Conservation (phyloP, 1,140 invertebrate genomes). For the Pseudomyrmex gracilis region DNA sequence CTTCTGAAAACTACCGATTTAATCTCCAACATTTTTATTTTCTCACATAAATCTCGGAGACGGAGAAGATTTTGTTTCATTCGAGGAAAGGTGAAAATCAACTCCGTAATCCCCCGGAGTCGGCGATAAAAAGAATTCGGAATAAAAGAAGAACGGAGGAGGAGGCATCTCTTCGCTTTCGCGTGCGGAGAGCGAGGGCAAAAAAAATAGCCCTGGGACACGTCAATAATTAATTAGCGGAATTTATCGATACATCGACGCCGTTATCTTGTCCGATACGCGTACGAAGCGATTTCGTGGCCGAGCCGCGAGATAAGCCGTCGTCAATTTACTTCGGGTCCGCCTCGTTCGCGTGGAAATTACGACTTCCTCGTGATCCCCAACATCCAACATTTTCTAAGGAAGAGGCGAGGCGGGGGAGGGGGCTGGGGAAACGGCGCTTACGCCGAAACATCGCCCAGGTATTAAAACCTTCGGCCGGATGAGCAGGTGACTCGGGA, state of each 20-base stretch:
- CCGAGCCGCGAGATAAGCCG: conserved; percentile 75
- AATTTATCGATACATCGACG: conserved; percentile 80
- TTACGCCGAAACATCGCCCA: conserved; percentile 53
- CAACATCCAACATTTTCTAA: conserved; percentile 71
- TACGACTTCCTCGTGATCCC: conserved; percentile 76
- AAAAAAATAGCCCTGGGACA: conserved; percentile 77
- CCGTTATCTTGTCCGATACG: conserved; percentile 81
- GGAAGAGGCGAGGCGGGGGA: conserved; percentile 3
- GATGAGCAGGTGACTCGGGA: conserved; percentile 66
- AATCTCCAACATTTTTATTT: too few relatives aligned
- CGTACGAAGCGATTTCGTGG: conserved; percentile 74
- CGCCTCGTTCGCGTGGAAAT: conserved; percentile 73
- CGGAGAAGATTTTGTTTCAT: neutral
- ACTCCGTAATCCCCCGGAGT: neutral
- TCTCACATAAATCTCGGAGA: neutral
- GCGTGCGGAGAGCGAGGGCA: conserved; percentile 70
- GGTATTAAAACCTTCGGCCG: conserved; percentile 62
- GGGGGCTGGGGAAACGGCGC: conserved; percentile 1
- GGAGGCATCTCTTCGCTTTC: conserved; percentile 57
- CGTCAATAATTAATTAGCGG: conserved; percentile 83
- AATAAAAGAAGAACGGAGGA: conserved; percentile 4
- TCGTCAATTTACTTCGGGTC: conserved; percentile 73
- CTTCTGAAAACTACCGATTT: too few relatives aligned
- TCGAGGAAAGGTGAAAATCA: neutral
- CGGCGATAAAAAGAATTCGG: neutral